A percentile compares a stretch with the other conserved stretches of the same genome.
Evolutionary conservation across 2,113 vertebrate genomes (phyloP).

Genomic region (Amphiprion percula): DNA sequence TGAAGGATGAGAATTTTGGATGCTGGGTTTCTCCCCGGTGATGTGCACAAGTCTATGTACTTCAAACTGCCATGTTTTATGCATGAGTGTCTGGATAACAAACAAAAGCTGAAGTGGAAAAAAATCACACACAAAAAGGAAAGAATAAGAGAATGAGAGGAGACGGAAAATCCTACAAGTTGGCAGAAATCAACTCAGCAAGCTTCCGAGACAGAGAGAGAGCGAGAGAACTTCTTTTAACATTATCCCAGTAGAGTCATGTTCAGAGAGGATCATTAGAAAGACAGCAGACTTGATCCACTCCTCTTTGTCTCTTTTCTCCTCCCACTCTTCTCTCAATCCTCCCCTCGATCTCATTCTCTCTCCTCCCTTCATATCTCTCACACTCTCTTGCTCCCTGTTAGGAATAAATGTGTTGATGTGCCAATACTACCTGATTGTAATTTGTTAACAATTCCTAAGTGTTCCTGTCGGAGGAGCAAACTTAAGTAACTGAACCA

Average conservation of each 20-base stretch:
- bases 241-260: constrained; percentile 44
- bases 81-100: constrained; percentile 60
- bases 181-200: constrained; percentile 61
- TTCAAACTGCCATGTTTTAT: constrained; percentile 67
- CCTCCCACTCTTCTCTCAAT: constrained; percentile 5
- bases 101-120: constrained; percentile 43
- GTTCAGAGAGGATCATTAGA: constrained; percentile 39
- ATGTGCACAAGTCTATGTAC: constrained; percentile 31
- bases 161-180: constrained; percentile 45
- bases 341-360: constrained; percentile 19
- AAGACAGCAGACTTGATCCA: constrained; percentile 22
- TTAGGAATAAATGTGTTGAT: constrained; percentile 24
- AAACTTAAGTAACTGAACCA: neutral
- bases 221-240: constrained; percentile 55
- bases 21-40: constrained; percentile 45
- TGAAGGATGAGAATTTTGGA: constrained; percentile 50
- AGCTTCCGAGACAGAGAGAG: constrained; percentile 34
- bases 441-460: constrained; percentile 47
- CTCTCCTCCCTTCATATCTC: constrained; percentile 15
- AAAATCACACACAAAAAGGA: constrained; percentile 10
- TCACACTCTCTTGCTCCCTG: constrained; percentile 20
- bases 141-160: constrained; percentile 30
- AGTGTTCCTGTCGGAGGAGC: constrained; percentile 29
- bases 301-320: neutral
- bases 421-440: constrained; percentile 30